Evolutionary conservation across 2,888 invertebrate species (phyloP).

Genomic region (Leptogaster cylindrica): DNA sequence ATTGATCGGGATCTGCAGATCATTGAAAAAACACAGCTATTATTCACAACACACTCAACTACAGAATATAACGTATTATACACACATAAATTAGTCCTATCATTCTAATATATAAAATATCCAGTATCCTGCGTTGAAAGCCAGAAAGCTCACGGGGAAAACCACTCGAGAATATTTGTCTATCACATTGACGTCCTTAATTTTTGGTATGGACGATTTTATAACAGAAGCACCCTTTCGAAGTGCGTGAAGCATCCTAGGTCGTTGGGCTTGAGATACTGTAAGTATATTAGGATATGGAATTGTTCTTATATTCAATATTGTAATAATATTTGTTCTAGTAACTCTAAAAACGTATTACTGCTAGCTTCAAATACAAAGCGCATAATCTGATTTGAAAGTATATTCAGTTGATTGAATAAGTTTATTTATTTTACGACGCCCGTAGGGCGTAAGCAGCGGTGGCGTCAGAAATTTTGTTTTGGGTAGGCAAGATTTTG

Average conservation of each 20-base stretch:
- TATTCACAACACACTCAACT: constrained; percentile 21
- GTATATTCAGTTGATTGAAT: no score
- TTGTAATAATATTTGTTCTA: no score
- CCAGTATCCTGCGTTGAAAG: constrained; percentile 97
- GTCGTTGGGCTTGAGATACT: constrained; percentile 62
- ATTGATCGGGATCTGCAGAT: no score
- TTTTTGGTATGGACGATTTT: constrained; percentile 91
- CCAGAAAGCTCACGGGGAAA: constrained; percentile 93
- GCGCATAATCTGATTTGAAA: background rate
- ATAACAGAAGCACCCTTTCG: constrained; percentile 84
- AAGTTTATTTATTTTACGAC: no score
- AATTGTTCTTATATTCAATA: no score
- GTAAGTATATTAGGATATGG: constrained; percentile 14
- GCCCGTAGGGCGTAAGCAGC: no score
- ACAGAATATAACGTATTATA: constrained; percentile 20
- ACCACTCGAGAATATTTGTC: constrained; percentile 96
- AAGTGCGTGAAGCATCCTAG: constrained; percentile 80
- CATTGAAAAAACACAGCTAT: no score
- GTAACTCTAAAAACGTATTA: no score
- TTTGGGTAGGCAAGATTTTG: no score
- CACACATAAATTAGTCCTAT: constrained; percentile 30
- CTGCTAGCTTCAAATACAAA: no score
- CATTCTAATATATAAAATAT: constrained; percentile 84
- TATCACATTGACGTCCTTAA: constrained; percentile 96
- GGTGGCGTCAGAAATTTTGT: no score